Base-by-base conservation (phyloP, 2,797 vertebrate genomes). In the Hirundo rustica region DNA sequence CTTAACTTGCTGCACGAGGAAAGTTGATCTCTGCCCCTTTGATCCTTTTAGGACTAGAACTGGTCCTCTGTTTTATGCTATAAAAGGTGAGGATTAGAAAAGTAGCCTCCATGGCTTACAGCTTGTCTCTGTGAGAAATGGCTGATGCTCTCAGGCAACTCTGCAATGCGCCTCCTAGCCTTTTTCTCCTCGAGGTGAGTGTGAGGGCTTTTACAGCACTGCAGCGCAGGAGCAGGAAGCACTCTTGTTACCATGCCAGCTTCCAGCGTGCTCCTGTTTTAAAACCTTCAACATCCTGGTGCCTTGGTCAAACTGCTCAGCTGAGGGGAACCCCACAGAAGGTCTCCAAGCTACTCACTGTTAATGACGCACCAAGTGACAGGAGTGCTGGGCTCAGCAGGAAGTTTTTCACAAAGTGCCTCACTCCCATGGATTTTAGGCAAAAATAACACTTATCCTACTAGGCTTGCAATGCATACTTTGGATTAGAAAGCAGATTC, bases 21-120 rank as follows among this genome's bases (percentile, higher is more conserved):
- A 94, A 92, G 80, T 21, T 57, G 88, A 86, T 60, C 83, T 93
- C 38, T 89, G 30, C 38, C 85, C 79, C 48, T 81, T 81, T 79
- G 83, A 80, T 89, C 60, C 76, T 86, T 86, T 66, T 44, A 88
- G 85, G 55, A 53, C 77, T 67, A 71, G 67, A 82, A 54, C 34
- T 40, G 6, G 13, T 91, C 61, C 55, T 84, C 78, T 27, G 4
- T 64, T 77, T 82, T 64, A 34, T 45, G 11, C 53, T 51, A 2
- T 3, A 75, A 50, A 88, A 70, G 86, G 13, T 54, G 50, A 86
- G 80, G 83, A 82, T 95, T 92, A 90, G 58, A 71, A 70, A 86
- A 68, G 48, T 17, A 85, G 14, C 15, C 55, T 82, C 53, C 30
- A 11, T 12, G 34, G 62, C 4, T 73, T 67, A 67, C 1, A 4